Conservation (phyloP, 2,888 invertebrate species). For the Charanyca ferruginea region DNA sequence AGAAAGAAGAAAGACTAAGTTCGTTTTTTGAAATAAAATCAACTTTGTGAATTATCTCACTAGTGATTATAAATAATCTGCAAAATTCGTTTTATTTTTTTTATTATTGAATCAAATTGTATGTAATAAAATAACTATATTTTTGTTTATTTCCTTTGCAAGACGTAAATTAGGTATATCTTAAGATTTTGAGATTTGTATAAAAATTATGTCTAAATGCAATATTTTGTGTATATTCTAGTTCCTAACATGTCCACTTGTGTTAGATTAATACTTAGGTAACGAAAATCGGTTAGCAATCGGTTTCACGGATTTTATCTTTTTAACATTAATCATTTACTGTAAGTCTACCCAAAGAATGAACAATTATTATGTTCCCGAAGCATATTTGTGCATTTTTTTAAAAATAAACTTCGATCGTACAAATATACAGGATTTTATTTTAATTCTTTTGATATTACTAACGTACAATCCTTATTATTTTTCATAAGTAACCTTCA, state of each 20-base stretch:
- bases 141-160: constrained; percentile 10
- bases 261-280: constrained; percentile 44
- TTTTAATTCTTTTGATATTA: constrained; percentile 50
- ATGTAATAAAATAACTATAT: neutral
- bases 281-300: constrained; percentile 33
- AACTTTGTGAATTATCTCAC: constrained; percentile 39
- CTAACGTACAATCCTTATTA: constrained; percentile 44
- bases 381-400: constrained; percentile 73
- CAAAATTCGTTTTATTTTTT: constrained; percentile 54
- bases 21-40: constrained; percentile 24
- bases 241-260: constrained; percentile 40
- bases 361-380: constrained; percentile 63
- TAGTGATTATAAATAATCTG: constrained; percentile 30
- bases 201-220: neutral
- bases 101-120: constrained; percentile 8
- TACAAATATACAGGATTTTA: constrained; percentile 44
- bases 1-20: neutral
- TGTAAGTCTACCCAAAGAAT: constrained; percentile 63
- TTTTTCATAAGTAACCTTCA: neutral
- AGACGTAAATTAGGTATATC: neutral
- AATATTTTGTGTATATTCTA: constrained; percentile 19
- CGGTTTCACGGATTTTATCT: constrained; percentile 55
- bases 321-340: constrained; percentile 59
- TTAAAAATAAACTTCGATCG: constrained; percentile 63
- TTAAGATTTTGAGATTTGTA: neutral